Evolutionary conservation across 2,113 vertebrate species (phyloP), one percentile per base, ranked within the genome.

Genomic region (Mugil cephalus): DNA sequence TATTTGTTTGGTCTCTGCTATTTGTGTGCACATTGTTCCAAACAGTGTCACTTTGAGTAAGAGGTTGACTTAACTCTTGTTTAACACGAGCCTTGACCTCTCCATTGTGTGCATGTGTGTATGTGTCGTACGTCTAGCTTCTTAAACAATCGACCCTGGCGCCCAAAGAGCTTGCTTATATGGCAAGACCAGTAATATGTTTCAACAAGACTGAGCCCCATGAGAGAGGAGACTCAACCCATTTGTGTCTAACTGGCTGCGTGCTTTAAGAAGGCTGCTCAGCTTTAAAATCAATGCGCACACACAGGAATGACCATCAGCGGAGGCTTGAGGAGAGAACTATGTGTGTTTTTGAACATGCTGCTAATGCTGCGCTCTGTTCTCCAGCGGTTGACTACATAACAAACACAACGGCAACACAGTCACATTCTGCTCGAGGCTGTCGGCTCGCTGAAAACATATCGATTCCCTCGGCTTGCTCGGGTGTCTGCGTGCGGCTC

Each of bases 171-270:
- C 72, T 81, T 46, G 30, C 43, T 72, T 63, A 60, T 56, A 48
- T 39, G 55, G 74, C 36, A 55, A 50, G 30, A 81, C 45, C 58
- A 75, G 68, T 77, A 67, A 84, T 58, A 60, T 55, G 21, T 67
- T 78, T 63, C 80, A 85, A 83, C 80, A 80, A 88, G 82, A 40
- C 2, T 7, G 46, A 50, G 54, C 18, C 14, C 67, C 6, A 14
- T 45, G 61, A 73, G 58, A 59, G 40, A 12, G 7, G 8, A 79
- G 70, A 53, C 59, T 34, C 14, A 73, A 76, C 3, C 34, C 51
- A 67, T 70, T 83, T 67, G 45, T 69, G 59, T 82, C 84, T 82
- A 66, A 74, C 63, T 43, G 1, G 2, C 21, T 54, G 71, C 19
- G 75, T 34, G 17, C 53, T 68, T 62, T 12, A 53, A 8, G 71